Evolutionary conservation across 1,140 invertebrate species (phyloP).

Genomic region (Pygmarrhopalites habei): DNA sequence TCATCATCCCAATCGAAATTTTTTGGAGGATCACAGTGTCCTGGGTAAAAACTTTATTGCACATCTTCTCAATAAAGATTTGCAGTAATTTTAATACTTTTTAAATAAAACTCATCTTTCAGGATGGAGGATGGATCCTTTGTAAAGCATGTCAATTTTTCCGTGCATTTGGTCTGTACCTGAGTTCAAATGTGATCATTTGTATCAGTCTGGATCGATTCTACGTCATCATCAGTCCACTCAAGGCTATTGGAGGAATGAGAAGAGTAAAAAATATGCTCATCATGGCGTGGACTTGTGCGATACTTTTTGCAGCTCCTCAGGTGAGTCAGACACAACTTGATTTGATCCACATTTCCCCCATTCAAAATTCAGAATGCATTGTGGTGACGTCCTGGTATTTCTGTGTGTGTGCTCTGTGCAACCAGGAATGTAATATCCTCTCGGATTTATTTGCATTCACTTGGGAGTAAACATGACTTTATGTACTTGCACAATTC

Average conservation of each 20-base stretch:
- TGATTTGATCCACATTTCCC: conserved; percentile 1
- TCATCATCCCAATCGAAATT: conserved; percentile 61
- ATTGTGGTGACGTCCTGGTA: too few species aligned
- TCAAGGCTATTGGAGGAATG: conserved; percentile 60
- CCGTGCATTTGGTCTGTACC: conserved; percentile 68
- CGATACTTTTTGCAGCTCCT: conserved; percentile 40
- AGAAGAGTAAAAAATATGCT: conserved; percentile 66
- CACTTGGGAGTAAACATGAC: background rate
- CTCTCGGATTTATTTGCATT: too few species aligned
- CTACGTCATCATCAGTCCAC: conserved; percentile 67
- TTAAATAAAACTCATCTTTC: too few species aligned
- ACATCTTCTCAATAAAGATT: too few species aligned
- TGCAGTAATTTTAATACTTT: too few species aligned
- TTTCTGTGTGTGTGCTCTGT: too few species aligned
- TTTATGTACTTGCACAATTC: too few species aligned
- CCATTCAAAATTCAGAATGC: too few species aligned
- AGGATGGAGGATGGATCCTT: conserved; percentile 61
- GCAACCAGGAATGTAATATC: too few species aligned
- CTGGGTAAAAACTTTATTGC: too few species aligned
- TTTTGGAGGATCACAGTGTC: conserved; percentile 67
- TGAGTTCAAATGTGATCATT: conserved; percentile 73
- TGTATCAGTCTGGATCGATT: conserved; percentile 62
- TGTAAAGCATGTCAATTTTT: conserved; percentile 69
- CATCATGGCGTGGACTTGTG: conserved; percentile 59
- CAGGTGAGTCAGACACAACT: conserved; percentile 20